These are phyloP conservation scores for Sarcophaga carnaria DNA, from an alignment of 2,888 invertebrate species.

Conservation along the genomic window DNA sequence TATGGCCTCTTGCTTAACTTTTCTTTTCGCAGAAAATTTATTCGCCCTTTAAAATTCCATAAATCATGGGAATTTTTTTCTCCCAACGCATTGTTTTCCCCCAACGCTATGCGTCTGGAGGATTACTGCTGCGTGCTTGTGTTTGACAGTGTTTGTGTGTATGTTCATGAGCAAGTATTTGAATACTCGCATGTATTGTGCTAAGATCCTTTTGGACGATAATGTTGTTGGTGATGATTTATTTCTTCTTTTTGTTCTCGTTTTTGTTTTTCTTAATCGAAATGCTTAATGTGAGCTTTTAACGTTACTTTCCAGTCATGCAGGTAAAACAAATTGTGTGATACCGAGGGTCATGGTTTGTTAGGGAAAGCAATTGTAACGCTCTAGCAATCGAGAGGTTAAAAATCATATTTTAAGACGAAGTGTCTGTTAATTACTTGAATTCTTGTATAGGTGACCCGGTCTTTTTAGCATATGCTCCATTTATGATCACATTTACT, in stretches of 20 bases:
- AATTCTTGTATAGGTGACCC: too few relatives aligned
- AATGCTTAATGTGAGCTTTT: background rate
- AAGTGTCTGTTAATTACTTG: too few relatives aligned
- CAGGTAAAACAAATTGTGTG: background rate
- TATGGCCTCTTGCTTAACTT: background rate
- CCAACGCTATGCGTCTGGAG: background rate
- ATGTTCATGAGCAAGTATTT: constrained; percentile 4
- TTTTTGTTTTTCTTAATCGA: background rate
- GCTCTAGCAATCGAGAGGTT: too few relatives aligned
- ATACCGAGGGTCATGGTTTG: background rate
- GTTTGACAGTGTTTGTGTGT: background rate
- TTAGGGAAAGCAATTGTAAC: background rate
- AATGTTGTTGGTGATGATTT: constrained; percentile 2
- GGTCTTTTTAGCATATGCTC: too few relatives aligned
- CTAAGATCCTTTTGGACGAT: constrained; percentile 8
- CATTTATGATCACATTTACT: too few relatives aligned
- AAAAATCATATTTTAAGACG: too few relatives aligned
- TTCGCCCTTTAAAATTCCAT: background rate
- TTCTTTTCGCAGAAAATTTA: background rate
- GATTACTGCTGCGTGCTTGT: background rate
- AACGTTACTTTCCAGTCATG: background rate
- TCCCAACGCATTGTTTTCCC: background rate
- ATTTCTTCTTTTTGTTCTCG: background rate
- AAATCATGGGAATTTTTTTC: background rate
- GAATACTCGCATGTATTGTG: constrained; percentile 32